Conservation (phyloP, 1,140 invertebrate genomes). For the Drosophila bipectinata region DNA sequence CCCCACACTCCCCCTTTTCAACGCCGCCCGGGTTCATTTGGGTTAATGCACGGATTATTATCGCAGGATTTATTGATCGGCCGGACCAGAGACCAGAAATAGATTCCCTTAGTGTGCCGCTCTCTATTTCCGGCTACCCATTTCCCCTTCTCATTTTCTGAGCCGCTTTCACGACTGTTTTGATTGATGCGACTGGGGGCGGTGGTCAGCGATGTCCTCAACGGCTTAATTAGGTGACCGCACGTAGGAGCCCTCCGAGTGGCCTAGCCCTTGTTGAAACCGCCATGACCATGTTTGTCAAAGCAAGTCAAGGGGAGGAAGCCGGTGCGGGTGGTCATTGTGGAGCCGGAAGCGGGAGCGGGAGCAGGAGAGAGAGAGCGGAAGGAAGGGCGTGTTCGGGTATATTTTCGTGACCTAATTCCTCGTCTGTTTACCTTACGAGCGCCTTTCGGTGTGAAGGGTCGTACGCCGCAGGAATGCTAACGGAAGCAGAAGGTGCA, state of each 20-base stretch:
- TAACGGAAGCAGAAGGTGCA: conserved; percentile 42
- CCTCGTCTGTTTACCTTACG: conserved; percentile 36
- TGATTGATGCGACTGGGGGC: conserved; percentile 40
- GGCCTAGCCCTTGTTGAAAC: conserved; percentile 29
- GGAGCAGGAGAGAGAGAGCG: conserved; percentile 1
- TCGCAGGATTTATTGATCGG: conserved; percentile 60
- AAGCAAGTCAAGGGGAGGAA: neutral
- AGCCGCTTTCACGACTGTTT: conserved; percentile 33
- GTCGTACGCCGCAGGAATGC: conserved; percentile 15
- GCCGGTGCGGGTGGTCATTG: neutral
- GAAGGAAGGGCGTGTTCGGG: conserved; percentile 40
- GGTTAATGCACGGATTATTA: conserved; percentile 72
- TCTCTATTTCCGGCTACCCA: conserved; percentile 61
- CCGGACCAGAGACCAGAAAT: conserved; percentile 53
- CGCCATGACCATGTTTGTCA: conserved; percentile 2
- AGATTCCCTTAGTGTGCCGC: conserved; percentile 33
- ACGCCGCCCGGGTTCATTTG: conserved; percentile 42
- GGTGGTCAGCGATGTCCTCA: conserved; percentile 17
- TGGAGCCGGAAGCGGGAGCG: neutral
- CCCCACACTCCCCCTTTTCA: neutral
- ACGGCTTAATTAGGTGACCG: conserved; percentile 68
- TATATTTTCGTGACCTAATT: conserved; percentile 50
- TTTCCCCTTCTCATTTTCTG: conserved; percentile 1
- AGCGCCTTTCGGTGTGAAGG: conserved; percentile 1
- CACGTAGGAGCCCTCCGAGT: conserved; percentile 37